Evolutionary conservation across 2,113 vertebrate genomes (phyloP).

Genomic region (Phrynosoma platyrhinos): DNA sequence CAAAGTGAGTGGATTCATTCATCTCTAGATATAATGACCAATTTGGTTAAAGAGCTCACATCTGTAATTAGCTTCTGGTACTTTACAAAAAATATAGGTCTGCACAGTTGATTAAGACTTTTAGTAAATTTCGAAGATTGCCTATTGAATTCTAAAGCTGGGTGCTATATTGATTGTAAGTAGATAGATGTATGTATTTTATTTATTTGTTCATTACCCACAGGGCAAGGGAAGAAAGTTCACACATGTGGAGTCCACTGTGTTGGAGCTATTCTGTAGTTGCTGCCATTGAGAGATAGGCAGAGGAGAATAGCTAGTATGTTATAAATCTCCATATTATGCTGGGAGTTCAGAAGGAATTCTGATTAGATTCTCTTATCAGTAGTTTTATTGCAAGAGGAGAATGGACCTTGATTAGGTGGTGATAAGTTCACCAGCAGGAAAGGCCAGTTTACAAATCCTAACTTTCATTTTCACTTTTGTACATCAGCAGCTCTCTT

Average conservation of each 20-base stretch:
- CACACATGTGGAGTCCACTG: background rate
- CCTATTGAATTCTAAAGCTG: background rate
- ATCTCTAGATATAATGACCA: background rate
- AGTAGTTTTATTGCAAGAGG: background rate
- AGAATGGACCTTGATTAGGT: conserved; percentile 18
- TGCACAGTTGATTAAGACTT: background rate
- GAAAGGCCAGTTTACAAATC: conserved; percentile 10
- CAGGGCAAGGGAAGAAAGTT: background rate
- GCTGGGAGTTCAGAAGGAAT: background rate
- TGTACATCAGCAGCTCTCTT: background rate
- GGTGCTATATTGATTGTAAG: background rate
- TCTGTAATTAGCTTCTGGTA: background rate
- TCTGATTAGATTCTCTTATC: conserved; percentile 31
- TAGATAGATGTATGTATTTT: background rate
- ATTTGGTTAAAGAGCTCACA: too few relatives aligned
- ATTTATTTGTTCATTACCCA: background rate
- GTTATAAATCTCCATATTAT: background rate
- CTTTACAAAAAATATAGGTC: background rate
- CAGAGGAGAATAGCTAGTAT: background rate
- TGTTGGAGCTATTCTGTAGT: background rate
- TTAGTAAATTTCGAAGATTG: background rate
- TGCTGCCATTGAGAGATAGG: background rate
- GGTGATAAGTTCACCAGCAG: background rate
- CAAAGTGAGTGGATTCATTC: too few relatives aligned
- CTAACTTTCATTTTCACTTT: conserved; percentile 6